Evolutionary conservation across 2,113 vertebrate genomes (phyloP).

Genomic region (Corythaixoides concolor): DNA sequence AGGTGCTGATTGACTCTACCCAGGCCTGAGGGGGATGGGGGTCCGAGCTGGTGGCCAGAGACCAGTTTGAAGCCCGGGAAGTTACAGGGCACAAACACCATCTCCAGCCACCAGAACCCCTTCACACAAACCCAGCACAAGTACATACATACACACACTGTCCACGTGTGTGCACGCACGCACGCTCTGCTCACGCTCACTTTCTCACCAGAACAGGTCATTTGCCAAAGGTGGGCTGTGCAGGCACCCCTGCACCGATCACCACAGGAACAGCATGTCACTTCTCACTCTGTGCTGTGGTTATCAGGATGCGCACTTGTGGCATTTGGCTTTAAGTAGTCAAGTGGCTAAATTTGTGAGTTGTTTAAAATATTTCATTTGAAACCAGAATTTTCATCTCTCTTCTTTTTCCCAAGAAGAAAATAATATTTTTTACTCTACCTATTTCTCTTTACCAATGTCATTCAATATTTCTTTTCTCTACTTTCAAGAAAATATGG

Average conservation of each 20-base stretch:
- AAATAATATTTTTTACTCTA: background rate
- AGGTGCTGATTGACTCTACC: no score
- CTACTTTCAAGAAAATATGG: background rate
- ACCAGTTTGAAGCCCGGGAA: no score
- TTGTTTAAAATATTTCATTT: background rate
- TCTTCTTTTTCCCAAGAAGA: background rate
- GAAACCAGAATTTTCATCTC: background rate
- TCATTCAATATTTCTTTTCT: background rate
- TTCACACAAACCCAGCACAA: no score
- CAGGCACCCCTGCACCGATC: no score
- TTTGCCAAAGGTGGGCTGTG: background rate
- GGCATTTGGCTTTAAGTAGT: background rate
- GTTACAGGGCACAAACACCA: no score
- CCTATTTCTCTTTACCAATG: background rate
- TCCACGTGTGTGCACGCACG: no score
- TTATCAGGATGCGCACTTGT: background rate
- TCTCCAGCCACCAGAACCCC: no score
- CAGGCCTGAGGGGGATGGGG: no score
- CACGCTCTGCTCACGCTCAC: background rate
- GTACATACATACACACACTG: accelerated
- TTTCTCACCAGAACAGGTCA: background rate
- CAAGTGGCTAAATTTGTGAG: background rate
- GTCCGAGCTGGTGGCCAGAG: no score
- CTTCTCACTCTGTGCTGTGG: background rate
- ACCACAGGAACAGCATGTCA: accelerated